Base-by-base conservation (phyloP, 2,888 invertebrate species). In the Sericinus montela region DNA sequence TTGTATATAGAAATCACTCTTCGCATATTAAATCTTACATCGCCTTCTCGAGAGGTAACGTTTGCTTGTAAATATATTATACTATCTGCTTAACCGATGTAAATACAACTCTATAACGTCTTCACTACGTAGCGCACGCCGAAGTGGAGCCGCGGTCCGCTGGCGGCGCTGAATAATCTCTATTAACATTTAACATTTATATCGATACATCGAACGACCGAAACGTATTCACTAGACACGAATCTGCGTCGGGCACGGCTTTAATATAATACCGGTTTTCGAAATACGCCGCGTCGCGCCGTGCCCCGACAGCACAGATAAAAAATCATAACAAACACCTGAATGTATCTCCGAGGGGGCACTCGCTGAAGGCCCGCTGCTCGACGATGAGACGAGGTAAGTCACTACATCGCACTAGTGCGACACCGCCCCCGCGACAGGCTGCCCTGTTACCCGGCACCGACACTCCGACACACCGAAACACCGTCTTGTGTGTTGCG, bases 121-220 rank as follows among this genome's bases (percentile, higher is more conserved):
- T 29, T 29, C 11, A 32, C 13, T 32, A 32, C 25, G 25, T 6
- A 4, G 25, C 8, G 8, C 11, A 32, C n/a, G 32, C 29, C 9
- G 19, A 29, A 29, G 29, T 9, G 10, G 29, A 29, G n/a, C 29
- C 29, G n/a, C n/a, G 29, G n/a, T n/a, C 11, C 32, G 11, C 30
- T 3, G 30, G 30, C 30, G 3, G 10, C 3, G 6, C n/a, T 29
- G 11, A 11, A 32, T 11, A 32, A 11, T n/a, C 32, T 32, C 14
- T 40, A 58, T 58, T n/a, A 58, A 58, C 59, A 60, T 63, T 59
- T 58, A 63, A 63, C 59, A 62, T 63, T 62, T 56, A 66, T 55
- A 62, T 61, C 59, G 58, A 64, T 55, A 61, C 58, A 52, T 43
- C 59, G 54, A 32, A 19, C 19, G 19, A 2, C 11, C 32, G 32